Base-by-base conservation (phyloP, 2,888 invertebrate genomes). In the Muschampia plurimacula region DNA sequence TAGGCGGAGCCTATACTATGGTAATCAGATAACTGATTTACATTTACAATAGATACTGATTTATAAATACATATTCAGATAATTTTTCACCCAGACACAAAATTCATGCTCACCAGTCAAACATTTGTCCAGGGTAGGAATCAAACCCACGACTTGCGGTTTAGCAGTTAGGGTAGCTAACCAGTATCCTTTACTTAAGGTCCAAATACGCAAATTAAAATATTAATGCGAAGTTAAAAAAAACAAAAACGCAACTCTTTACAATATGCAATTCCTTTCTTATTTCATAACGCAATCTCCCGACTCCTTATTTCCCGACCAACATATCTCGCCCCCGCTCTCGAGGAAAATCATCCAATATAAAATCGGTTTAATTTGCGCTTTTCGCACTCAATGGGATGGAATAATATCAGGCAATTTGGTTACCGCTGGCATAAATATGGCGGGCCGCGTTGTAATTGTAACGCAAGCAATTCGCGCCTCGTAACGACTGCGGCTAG, bases 331-430 rank as follows among this genome's bases (percentile, higher is more conserved):
- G 91, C 90, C 89, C 89, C 89, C 90, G 91, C 89, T 89, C 88
- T 89, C 83, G 84, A 86, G 88, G 93, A 92, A 91, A 94, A 94
- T 93, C 93, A 89, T 93, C 93, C 90, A 93, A 94, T 94, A 94
- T 94, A 94, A 94, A 94, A 93, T 94, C 93, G 93, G 92, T 94
- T 94, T 94, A 94, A 94, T 94, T 94, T 94, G 94, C 93, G 93
- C 94, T 93, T 94, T 93, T 94, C 94, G 92, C 92, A 94, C 94
- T 94, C 94, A 94, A 94, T 94, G 94, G 94, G 93, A 93, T 90
- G 93, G 94, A 94, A 94, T 94, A 94, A 94, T 94, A 93, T 93
- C 92, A 91, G 91, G 94, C 94, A 94, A 94, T 94, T 94, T 94
- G 91, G 94, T 94, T 94, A 94, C 94, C 94, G 92, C 94, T 83